A percentile compares a stretch with the other conserved stretches of the same genome.
Evolutionary conservation across 2,113 vertebrate species (phyloP).

Genomic region (Marmota monax): DNA sequence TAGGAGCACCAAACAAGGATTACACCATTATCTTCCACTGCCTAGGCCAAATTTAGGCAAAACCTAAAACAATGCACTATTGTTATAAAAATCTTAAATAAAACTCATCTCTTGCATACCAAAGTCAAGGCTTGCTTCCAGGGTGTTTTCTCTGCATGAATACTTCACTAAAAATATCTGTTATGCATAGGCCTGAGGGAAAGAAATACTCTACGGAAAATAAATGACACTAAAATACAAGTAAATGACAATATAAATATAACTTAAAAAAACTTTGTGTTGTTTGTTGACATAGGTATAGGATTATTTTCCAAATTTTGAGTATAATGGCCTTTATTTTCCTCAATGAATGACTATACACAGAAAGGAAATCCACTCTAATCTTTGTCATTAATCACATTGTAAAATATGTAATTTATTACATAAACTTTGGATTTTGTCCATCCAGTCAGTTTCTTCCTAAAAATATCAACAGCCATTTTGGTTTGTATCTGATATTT

Average conservation of each 20-base stretch:
- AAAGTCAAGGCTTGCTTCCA: conserved; percentile 71
- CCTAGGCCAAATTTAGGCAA: background rate
- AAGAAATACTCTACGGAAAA: conserved; percentile 42
- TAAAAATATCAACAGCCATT: background rate
- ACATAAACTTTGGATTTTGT: background rate
- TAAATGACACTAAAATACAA: conserved; percentile 34
- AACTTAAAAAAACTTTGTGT: background rate
- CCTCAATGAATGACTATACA: background rate
- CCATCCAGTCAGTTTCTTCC: background rate
- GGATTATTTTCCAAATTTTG: background rate
- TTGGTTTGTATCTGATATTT: background rate
- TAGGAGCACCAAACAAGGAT: background rate
- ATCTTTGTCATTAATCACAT: background rate
- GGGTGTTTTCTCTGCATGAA: conserved; percentile 49
- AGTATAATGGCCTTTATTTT: background rate
- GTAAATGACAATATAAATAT: background rate
- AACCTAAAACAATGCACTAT: conserved; percentile 42
- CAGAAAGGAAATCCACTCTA: background rate
- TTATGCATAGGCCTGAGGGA: background rate
- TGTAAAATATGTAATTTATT: background rate
- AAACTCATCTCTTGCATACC: conserved; percentile 58
- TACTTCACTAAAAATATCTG: background rate
- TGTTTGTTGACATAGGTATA: background rate
- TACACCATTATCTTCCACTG: background rate
- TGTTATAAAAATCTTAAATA: conserved; percentile 43